A percentile compares a stretch with the other conserved stretches of the same genome.
Conservation (phyloP, 1,140 invertebrate genomes). For the Drosophila mauritiana region DNA sequence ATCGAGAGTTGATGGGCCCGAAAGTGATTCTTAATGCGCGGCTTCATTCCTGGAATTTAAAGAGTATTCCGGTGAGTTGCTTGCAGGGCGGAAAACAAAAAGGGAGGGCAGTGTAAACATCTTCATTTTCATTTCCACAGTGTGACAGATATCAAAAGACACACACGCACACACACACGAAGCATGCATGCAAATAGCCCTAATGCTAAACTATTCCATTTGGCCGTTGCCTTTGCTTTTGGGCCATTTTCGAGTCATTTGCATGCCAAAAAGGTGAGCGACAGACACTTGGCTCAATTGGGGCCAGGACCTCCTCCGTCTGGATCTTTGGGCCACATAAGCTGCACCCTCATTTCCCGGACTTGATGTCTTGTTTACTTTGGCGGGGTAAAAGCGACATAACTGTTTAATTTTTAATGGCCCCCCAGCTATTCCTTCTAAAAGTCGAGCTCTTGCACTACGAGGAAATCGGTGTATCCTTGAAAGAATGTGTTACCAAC, state of each 20-base stretch:
- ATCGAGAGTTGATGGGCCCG: slow-evolving; percentile 96
- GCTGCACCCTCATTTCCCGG: neutral
- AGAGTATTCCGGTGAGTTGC: slow-evolving; percentile 45
- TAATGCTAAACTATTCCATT: slow-evolving; percentile 60
- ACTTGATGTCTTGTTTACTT: slow-evolving; percentile 60
- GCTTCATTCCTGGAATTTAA: slow-evolving; percentile 90
- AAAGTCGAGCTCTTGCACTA: slow-evolving; percentile 1
- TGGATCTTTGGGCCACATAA: neutral
- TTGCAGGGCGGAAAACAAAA: slow-evolving; percentile 11
- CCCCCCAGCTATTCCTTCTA: slow-evolving; percentile 23
- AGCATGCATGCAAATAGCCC: slow-evolving; percentile 67
- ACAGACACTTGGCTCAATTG: slow-evolving; percentile 59
- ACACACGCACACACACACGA: slow-evolving; percentile 28
- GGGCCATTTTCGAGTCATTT: slow-evolving; percentile 61
- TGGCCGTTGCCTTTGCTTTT: slow-evolving; percentile 36
- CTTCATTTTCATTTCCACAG: slow-evolving; percentile 53
- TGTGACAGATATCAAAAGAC: slow-evolving; percentile 44
- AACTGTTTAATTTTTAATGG: slow-evolving; percentile 76
- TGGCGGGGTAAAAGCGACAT: slow-evolving; percentile 58
- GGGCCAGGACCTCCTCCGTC: slow-evolving; percentile 34
- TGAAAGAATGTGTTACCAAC: neutral
- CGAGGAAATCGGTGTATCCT: neutral
- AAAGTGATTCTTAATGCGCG: slow-evolving; percentile 96
- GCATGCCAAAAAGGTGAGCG: slow-evolving; percentile 67
- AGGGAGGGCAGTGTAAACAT: slow-evolving; percentile 51